Evolutionary conservation across 1,140 invertebrate genomes (phyloP).

Genomic region (Chrysopa pallens): DNA sequence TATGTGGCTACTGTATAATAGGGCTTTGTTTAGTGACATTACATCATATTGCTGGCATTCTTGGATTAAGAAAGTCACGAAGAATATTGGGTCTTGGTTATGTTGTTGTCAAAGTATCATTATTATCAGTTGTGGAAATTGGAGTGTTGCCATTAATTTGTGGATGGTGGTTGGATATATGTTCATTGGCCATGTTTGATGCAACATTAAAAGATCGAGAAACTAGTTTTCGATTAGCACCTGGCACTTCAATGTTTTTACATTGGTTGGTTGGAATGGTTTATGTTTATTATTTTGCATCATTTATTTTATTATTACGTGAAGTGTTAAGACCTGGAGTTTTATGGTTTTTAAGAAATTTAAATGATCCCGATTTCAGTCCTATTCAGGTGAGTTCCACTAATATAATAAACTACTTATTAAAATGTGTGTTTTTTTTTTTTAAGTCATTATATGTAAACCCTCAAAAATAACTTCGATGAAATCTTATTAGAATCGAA

Average conservation of each 20-base stretch:
- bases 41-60: constrained; percentile 56
- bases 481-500: too few species aligned
- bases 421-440: too few species aligned
- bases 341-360: constrained; percentile 89
- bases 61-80: constrained; percentile 63
- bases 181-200: constrained; percentile 89
- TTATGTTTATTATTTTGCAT: constrained; percentile 98
- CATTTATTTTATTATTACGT: constrained; percentile 81
- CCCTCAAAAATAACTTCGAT: too few species aligned
- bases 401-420: too few species aligned
- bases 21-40: constrained; percentile 68
- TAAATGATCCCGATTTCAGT: constrained; percentile 98
- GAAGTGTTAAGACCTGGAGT: constrained; percentile 92
- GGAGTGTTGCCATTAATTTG: constrained; percentile 91
- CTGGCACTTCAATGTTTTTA: constrained; percentile 93
- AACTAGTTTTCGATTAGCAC: constrained; percentile 69
- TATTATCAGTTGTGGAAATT: constrained; percentile 87
- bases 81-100: constrained; percentile 85
- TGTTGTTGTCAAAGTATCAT: constrained; percentile 90
- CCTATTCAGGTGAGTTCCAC: constrained; percentile 67
- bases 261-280: constrained; percentile 99
- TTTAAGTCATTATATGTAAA: too few species aligned
- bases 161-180: constrained; percentile 98
- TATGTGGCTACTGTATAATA: constrained; percentile 85
- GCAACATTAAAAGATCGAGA: constrained; percentile 76